Conservation (phyloP, 2,797 vertebrate species). For the Heterohyrax brucei region DNA sequence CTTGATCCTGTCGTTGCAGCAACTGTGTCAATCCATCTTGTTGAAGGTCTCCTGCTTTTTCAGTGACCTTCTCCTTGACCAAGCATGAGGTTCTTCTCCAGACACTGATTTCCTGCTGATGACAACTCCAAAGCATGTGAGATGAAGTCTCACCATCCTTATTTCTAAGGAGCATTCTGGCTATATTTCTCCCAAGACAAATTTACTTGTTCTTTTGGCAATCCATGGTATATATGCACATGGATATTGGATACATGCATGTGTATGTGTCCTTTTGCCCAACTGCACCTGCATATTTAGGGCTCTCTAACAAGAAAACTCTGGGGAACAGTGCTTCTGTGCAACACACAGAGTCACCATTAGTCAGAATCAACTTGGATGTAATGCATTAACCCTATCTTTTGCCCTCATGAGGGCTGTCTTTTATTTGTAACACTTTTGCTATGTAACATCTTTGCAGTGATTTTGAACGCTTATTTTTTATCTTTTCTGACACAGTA, state of each 20-base stretch:
- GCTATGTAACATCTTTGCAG: background rate
- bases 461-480: background rate
- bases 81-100: no score
- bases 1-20: no score
- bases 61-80: no score
- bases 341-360: background rate
- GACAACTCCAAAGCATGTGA: no score
- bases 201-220: no score
- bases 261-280: background rate
- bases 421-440: background rate
- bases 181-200: no score
- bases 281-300: background rate
- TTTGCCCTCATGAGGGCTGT: background rate
- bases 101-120: no score
- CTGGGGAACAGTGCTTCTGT: background rate
- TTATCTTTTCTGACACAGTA: background rate
- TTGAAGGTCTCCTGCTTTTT: no score
- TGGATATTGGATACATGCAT: background rate
- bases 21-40: no score
- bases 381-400: background rate
- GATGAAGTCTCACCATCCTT: no score
- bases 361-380: background rate
- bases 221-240: background rate
- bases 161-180: no score
- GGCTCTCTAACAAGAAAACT: background rate